Evolutionary conservation across 2,113 vertebrate species (phyloP), one percentile per base, ranked within the genome.

Genomic region (Colaptes auratus): DNA sequence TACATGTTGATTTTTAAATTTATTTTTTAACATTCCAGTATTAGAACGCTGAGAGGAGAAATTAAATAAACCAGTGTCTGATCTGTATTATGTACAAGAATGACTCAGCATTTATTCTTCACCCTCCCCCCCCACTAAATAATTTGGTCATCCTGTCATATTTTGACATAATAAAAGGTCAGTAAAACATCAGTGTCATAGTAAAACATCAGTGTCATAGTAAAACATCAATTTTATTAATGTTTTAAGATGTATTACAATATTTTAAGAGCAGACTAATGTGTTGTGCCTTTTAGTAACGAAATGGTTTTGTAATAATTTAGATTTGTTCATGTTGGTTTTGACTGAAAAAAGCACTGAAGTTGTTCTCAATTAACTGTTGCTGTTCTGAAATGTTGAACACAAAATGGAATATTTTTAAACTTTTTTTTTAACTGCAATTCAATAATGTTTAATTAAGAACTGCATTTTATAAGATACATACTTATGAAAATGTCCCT

Each of bases 81-180:
- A 36, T n/a, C 31, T 70, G 11, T 59, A 30, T 64, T 53, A 15
- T n/a, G 13, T 27, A 39, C 12, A 64, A 33, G 52, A 80, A 52
- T 46, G 1, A 56, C 16, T 71, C 11, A 35, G 12, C 55, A 63
- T 10, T 58, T 73, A 3, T 9, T 36, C 36, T 71, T 79, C 23
- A 58, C 88, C 78, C 53, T 77, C 60, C 12, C n/a, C 4, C 8
- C 44, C 44, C 46, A 28, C 12, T 69, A 83, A 74, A 77, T 66
- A 53, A 77, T 7, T 39, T 31, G 28, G 16, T 20, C 7, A 46
- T 66, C 4, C 8, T 48, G 23, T 17, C 0, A 0, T 71, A 58
- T 78, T 78, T 84, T 91, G 12, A 21, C 11, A 13, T 36, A 60
- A 21, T 9, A 35, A 48, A 48, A 48, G 19, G 46, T 48, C 46